Percentiles rank a stretch among this genome's conserved stretches.
Evolutionary conservation across 2,797 vertebrate genomes (phyloP).

Genomic region (Macroramphosus scolopax): DNA sequence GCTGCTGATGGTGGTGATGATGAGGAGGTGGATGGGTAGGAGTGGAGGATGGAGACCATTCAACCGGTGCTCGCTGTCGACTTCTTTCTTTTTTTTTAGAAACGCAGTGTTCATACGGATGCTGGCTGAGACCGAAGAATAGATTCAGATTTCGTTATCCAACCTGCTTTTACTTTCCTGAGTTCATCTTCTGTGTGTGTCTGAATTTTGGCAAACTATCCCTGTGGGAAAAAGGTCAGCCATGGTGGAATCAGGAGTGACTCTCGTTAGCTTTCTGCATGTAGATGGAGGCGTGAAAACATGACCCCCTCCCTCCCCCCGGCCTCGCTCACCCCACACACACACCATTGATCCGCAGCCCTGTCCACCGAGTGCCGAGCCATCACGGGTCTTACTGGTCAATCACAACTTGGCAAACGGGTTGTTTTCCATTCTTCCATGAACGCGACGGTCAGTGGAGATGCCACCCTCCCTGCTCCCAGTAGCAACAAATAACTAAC

Average conservation of each 20-base stretch:
- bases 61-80: constrained; percentile 56
- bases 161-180: constrained; percentile 21
- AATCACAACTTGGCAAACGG: constrained; percentile 93
- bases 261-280: constrained; percentile 43
- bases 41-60: constrained; percentile 63
- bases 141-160: constrained; percentile 17
- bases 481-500: constrained; percentile 45
- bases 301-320: constrained; percentile 81
- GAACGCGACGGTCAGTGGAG: constrained; percentile 79
- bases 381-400: constrained; percentile 96
- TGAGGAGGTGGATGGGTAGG: constrained; percentile 32
- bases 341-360: constrained; percentile 87
- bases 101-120: constrained; percentile 26
- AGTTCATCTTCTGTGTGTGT: constrained; percentile 11
- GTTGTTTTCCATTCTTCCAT: constrained; percentile 90
- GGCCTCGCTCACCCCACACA: constrained; percentile 31
- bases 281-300: constrained; percentile 83
- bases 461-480: constrained; percentile 79
- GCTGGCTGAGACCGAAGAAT: constrained; percentile 21
- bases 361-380: constrained; percentile 91
- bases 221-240: constrained; percentile 28
- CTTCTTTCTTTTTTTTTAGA: constrained; percentile 35
- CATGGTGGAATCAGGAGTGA: constrained; percentile 27
- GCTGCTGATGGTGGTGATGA: constrained; percentile 45
- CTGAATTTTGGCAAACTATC: constrained; percentile 28